Evolutionary conservation across 2,888 invertebrate genomes (phyloP), one percentile per base, ranked within the genome.

Genomic region (Mantis religiosa): DNA sequence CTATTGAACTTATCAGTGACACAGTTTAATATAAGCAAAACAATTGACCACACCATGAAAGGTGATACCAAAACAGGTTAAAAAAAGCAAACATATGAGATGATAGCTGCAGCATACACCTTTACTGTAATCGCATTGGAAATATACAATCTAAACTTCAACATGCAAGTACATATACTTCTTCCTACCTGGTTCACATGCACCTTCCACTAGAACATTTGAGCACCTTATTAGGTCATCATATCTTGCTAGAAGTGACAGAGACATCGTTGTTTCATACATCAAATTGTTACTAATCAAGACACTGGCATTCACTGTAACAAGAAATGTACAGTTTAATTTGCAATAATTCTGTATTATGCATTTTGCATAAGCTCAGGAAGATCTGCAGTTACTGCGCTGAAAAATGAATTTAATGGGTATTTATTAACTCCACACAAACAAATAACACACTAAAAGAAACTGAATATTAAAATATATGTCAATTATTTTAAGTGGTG

Each of bases 161-260:
- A 20, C 8, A 25, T 71, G 20, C 15, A 71, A 71, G 25, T 20
- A n/a, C n/a, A n/a, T n/a, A 71, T 71, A 71, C 25, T 71, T 71
- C 4, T 71, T 81, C 86, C 47, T n/a, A 87, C 87, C 87, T 88
- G 82, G 47, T 83, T 88, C 81, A 82, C 81, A 28, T 14, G 85
- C 82, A 28, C 82, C 28, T 15, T 96, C 95, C 89, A 95, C 94
- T 84, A 96, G 93, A 85, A 96, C 95, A 91, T 94, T 95, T 90
- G 95, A 94, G 91, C 96, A 95, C 90, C 96, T 95, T 92, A 96
- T 95, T 91, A 96, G 93, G 93, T 97, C 96, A 92, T 97, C 96
- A 92, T 96, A 96, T 91, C 95, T 95, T 28, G 96, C 96, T 90
- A 96, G 94, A 89, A 96, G 93, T 3, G 96, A 96, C 88, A 96